Evolutionary conservation across 64 coral and sea anemone genomes (phyloP), one percentile per base, ranked within the genome.

Genomic region (Dendronephthya gigantea): DNA sequence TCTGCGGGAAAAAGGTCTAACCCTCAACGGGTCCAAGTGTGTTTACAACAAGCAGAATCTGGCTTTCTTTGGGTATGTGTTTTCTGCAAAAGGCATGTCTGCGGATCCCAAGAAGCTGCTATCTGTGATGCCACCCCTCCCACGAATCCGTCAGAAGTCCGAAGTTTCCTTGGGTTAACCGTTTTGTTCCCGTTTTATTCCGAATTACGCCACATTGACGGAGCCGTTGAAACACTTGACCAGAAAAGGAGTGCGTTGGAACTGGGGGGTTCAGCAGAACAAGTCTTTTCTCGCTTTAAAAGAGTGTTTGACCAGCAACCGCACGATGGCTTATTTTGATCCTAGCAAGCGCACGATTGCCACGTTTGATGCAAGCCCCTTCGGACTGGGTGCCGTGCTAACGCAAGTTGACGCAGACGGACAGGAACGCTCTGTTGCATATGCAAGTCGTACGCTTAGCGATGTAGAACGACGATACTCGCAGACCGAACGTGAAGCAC

Each of bases 221-320:
- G 69, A 76, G 35, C 69, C 6, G 12, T 30, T 76, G 35, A 76
- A 38, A 29, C n/a, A 29, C n/a, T 27, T 76, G 1, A 76, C 66
- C 66, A 70, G 66, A 70, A 70, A 70, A 32, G n/a, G n/a, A n/a
- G n/a, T n/a, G n/a, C n/a, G n/a, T n/a, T 76, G 69, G 69, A 13
- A 76, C 4, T 76, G 69, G 69, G 69, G 69, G 1, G 13, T 2
- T 3, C 23, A 3, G 17, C 69, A 76, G 58, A 45, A 6, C 58
- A 17, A 66, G 58, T 66, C 58, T 4, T 45, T 45, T 66, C n/a
- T n/a, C n/a, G n/a, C n/a, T n/a, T n/a, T n/a, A n/a, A n/a, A n/a
- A n/a, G n/a, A n/a, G n/a, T n/a, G n/a, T n/a, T n/a, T n/a, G n/a
- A n/a, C n/a, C n/a, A n/a, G n/a, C n/a, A n/a, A n/a, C n/a, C n/a